Conservation (phyloP, 2,888 invertebrate genomes). For the Drosophila tripunctata region DNA sequence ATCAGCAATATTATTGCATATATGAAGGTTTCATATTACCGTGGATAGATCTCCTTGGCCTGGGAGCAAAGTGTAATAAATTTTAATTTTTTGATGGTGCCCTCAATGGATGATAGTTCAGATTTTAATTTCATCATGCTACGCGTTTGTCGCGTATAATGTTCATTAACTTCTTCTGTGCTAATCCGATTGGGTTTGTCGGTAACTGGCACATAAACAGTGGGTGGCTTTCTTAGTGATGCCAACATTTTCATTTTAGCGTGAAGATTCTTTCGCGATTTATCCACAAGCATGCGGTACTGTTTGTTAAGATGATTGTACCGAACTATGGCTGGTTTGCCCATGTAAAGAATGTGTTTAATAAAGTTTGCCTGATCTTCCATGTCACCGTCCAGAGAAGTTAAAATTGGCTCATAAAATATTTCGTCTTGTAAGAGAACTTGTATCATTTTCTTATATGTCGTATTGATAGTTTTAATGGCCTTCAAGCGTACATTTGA, state of each 20-base stretch:
- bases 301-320: constrained; percentile 71
- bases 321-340: constrained; percentile 80
- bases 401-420: constrained; percentile 83
- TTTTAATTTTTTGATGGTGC: constrained; percentile 80
- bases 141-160: constrained; percentile 81
- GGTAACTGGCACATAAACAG: constrained; percentile 3
- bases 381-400: constrained; percentile 80
- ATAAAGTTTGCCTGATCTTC: constrained; percentile 82
- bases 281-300: constrained; percentile 70
- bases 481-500: constrained; percentile 82
- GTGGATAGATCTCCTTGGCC: constrained; percentile 81
- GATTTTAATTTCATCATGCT: constrained; percentile 79
- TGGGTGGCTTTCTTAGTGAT: constrained; percentile 58
- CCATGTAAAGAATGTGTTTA: constrained; percentile 80
- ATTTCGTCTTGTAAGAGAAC: constrained; percentile 80
- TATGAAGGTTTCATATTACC: too few species aligned
- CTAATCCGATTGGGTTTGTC: background rate
- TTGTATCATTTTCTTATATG: constrained; percentile 81
- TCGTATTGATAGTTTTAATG: constrained; percentile 76
- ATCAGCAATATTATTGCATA: too few species aligned
- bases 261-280: constrained; percentile 67
- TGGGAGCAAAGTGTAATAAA: constrained; percentile 79
- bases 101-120: constrained; percentile 74
- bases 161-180: constrained; percentile 42
- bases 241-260: constrained; percentile 68